Base-by-base conservation (phyloP, 53 echinoderm and acorn worm species). In the Mesocentrotus franciscanus region DNA sequence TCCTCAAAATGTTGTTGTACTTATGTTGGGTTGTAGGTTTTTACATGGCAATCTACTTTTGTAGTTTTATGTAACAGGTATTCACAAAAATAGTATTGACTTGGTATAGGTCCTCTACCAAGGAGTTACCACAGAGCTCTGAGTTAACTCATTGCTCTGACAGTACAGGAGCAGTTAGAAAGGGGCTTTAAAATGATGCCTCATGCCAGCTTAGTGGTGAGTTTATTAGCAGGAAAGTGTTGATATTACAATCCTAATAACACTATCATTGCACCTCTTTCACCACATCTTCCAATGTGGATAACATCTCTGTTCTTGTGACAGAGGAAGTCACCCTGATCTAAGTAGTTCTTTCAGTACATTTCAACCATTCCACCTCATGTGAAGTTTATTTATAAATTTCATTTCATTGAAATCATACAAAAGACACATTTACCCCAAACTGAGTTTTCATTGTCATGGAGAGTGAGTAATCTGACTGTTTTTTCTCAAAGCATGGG, bases 381-480 rank as follows among this genome's bases (percentile, higher is more conserved):
- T 15, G 58, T 87, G 57, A 57, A 5, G 57, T 87, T 57, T 58
- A 84, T 84, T 78, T 32, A 84, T 84, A 49, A 4, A 9, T 55
- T 87, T 87, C 87, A 87, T 87, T 56, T 15, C 9, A 57, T 87
- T 4, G 29, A 87, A 58, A 87, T n/a, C 10, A 14, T 58, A 58
- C 87, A 87, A 87, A 87, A 87, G 87, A 8, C 87, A 58, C 9
- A 27, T 87, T 87, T 58, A 58, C 57, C 87, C 87, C 58, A 58
- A 85, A 85, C 87, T 22, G n/a, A 85, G 87, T 58, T 85, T 85
- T 57, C 5, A 15, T 58, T 85, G 87, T 58, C 87, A 58, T 16
- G 57, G 58, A 85, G 87, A 87, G 29, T 58, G 87, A 58, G n/a
- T 57, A 87, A 81, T 81, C n/a, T 87, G 26, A 58, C 34, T 49